phyloP scores from a whole-genome alignment of 64 coral and sea anemone species.

The Montipora efflorescens region DNA sequence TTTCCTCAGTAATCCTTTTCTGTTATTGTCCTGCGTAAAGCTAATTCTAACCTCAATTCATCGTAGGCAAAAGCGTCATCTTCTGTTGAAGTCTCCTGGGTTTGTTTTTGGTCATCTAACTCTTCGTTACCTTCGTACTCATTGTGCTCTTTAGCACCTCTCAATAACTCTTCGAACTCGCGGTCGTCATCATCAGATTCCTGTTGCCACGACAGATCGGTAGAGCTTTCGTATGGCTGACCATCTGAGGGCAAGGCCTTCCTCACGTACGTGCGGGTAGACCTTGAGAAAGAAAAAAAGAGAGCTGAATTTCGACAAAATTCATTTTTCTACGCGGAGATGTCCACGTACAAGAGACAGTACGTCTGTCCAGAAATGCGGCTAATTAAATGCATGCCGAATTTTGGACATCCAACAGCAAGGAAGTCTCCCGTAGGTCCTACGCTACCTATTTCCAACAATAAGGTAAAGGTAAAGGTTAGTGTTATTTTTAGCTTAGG shows the following conservation, averaged over 20 bases:
- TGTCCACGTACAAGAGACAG: no score
- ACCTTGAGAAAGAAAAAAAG: background rate
- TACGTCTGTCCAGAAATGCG: no score
- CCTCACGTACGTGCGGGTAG: background rate
- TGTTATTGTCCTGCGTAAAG: no score
- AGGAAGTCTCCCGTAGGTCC: no score
- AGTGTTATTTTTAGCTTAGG: no score
- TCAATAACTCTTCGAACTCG: background rate
- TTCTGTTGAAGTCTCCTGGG: conserved; percentile 11
- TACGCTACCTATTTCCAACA: no score
- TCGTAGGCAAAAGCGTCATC: background rate
- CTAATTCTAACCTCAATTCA: conserved; percentile 11
- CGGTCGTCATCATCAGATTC: background rate
- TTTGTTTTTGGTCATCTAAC: background rate
- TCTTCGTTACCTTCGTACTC: background rate
- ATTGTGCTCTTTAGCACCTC: background rate
- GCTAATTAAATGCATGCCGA: no score
- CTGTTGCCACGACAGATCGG: background rate
- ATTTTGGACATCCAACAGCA: no score
- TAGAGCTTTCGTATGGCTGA: background rate
- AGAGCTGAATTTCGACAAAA: no score
- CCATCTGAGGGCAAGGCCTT: background rate
- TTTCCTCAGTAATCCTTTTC: no score
- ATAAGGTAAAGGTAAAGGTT: no score
- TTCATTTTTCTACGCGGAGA: no score